phyloP scores from a whole-genome alignment of 1,140 invertebrate species.

The Centruroides vittatus region DNA sequence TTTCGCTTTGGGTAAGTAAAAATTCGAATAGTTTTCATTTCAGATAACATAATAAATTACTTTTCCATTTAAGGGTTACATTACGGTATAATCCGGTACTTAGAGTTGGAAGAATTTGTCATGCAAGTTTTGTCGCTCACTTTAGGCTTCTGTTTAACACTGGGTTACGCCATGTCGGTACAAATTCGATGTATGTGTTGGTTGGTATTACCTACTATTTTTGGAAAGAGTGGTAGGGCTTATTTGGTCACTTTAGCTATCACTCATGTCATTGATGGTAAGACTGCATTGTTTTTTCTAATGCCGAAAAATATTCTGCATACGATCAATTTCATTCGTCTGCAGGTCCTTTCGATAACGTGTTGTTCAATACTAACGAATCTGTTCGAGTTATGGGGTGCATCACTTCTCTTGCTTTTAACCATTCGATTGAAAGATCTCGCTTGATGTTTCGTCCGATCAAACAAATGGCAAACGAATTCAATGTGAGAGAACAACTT shows the following conservation, averaged over 20 bases:
- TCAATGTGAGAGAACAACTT: too few species aligned
- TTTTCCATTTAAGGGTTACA: background rate
- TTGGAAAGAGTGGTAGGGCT: constrained; percentile 1
- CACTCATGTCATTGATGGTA: constrained; percentile 3
- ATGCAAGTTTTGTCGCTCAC: background rate
- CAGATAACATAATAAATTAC: background rate
- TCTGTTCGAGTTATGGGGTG: too few species aligned
- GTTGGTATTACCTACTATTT: background rate
- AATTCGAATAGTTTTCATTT: background rate
- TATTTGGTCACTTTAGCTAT: constrained; percentile 5
- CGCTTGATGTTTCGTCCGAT: too few species aligned
- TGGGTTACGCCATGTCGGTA: background rate
- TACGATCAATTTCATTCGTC: too few species aligned
- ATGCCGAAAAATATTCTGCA: too few species aligned
- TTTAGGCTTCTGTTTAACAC: background rate
- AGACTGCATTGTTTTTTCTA: background rate
- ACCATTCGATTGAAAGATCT: too few species aligned
- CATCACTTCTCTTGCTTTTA: too few species aligned
- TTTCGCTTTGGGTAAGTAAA: constrained; percentile 3
- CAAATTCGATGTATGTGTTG: constrained; percentile 7
- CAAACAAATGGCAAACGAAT: too few species aligned
- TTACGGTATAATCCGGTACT: background rate
- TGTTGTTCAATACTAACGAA: too few species aligned
- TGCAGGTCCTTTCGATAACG: too few species aligned
- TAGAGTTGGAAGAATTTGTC: background rate